phyloP scores from a whole-genome alignment of 1,140 invertebrate genomes.

The Eumaeus atala region DNA sequence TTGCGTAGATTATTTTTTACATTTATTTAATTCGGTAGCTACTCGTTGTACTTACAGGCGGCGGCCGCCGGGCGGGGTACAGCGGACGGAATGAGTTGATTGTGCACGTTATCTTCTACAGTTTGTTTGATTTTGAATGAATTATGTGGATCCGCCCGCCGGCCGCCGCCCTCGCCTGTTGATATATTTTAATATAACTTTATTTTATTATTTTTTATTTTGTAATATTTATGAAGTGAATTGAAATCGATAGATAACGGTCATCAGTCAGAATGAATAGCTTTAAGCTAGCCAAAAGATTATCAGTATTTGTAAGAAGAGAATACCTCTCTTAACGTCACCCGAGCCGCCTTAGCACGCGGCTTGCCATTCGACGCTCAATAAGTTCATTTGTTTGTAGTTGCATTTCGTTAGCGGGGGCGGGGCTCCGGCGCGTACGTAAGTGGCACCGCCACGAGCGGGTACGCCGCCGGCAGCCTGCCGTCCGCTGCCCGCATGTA shows the following conservation, averaged over 20 bases:
- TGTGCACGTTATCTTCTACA: no score
- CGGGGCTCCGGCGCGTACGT: not conserved
- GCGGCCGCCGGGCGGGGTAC: not conserved
- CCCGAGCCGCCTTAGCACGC: no score
- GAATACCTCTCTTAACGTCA: no score
- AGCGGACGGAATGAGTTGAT: not conserved
- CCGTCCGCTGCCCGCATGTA: constrained; percentile 39
- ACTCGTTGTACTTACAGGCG: constrained; percentile 18
- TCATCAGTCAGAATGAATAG: constrained; percentile 8
- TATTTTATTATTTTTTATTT: constrained; percentile 17
- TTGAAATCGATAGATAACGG: constrained; percentile 8
- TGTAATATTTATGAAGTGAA: constrained; percentile 16
- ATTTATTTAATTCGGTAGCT: constrained; percentile 28
- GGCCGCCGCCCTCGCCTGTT: constrained; percentile 5
- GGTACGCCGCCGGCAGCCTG: constrained; percentile 9
- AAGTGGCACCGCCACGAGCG: constrained; percentile 19
- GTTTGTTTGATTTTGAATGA: no score
- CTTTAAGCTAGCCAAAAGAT: constrained; percentile 11
- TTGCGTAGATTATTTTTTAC: constrained; percentile 34
- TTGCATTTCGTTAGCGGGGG: constrained; percentile 14
- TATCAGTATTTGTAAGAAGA: constrained; percentile 6
- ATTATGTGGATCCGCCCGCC: no score
- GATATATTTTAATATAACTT: constrained; percentile 9
- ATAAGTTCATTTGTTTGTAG: constrained; percentile 19
- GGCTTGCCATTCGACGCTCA: constrained; percentile 14